Evolutionary conservation across 2,797 vertebrate genomes (phyloP), one percentile per base, ranked within the genome.

Genomic region (Aselliscus stoliczkanus): DNA sequence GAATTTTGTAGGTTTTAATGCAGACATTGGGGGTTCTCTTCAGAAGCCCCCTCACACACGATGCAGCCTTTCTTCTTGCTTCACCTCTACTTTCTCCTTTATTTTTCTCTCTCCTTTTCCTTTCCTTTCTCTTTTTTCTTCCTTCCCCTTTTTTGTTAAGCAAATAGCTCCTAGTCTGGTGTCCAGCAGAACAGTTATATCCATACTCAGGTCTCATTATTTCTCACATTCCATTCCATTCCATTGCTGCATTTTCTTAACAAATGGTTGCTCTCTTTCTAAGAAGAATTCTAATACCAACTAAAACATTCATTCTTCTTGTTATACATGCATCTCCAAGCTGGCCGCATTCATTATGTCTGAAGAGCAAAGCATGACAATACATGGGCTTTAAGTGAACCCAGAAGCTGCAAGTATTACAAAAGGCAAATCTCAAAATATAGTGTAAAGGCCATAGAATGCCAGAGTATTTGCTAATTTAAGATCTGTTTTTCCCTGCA

Each of bases 1-100:
- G 58, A 95, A 62, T 93, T 96, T 92, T 81, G 9, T 50, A 82
- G 62, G 27, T 76, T 93, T 76, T 76, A 85, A 73, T 92, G 77
- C 58, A 95, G 50, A 85, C 34, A 42, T 54, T 54, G 8, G 23
- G 27, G 44, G 1, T 12, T 90, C 13, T 87, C 76, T 79, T 47
- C 31, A 75, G 72, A 93, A 84, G n/a, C 25, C 27, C 14, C 37
- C 47, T 52, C 34, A 11, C 5, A 64, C 17, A 20, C 15, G 69
- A 39, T 27, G 62, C 37, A 95, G 13, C 34, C 34, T 92, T 76
- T 77, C 52, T 54, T 86, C n/a, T 73, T 58, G 12, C 7, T 84
- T 84, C 50, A 11, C 1, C 25, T 90, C 65, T 10, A n/a, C 23
- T 81, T 64, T 82, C 67, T 76, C 9, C 56, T 37, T 50, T 69